Evolutionary conservation across 2,888 invertebrate species (phyloP), one percentile per base, ranked within the genome.

Genomic region (Leptinotarsa peninsularis): DNA sequence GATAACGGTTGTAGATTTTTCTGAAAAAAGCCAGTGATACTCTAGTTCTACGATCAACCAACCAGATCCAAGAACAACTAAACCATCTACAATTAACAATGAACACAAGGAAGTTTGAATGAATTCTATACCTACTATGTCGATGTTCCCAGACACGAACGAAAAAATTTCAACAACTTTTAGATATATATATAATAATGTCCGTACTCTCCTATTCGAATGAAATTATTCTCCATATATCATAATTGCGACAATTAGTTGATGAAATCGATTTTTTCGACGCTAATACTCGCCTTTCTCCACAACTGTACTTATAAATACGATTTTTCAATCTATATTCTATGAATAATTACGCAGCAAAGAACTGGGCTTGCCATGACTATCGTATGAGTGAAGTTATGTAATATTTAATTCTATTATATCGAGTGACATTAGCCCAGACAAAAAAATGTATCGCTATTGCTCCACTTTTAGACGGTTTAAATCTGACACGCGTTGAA

Each of bases 291-390:
- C 66, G 72, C 77, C 78, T 80, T 80, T 80, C 78, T 76, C 77
- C 72, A 54, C 72, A 72, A 76, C 72, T 60, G 75, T 50, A 78
- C 72, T 33, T 63, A 63, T 27, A 76, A 74, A 76, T 74, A 73
- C 77, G 79, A 81, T 82, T 81, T 79, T 81, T 78, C 80, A 81
- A 82, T 82, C 82, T 82, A 82, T 79, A 82, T 82, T 82, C 82
- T 77, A 81, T 82, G 81, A 82, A 79, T 80, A 81, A 76, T 78
- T 69, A 73, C 67, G 68, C 68, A 72, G 71, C 68, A 77, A 78
- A 43, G 63, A 18, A 63, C 60, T 74, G 49, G 70, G 76, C 70
- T 71, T 71, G 71, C 50, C 77, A 73, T 73, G 75, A 75, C 72
- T 73, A 73, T 71, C 66, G 60, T 66, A 77, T 60, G 60, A 75